These are phyloP conservation scores for Meganola albula DNA, from an alignment of 2,888 invertebrate species.

Conservation along the genomic window DNA sequence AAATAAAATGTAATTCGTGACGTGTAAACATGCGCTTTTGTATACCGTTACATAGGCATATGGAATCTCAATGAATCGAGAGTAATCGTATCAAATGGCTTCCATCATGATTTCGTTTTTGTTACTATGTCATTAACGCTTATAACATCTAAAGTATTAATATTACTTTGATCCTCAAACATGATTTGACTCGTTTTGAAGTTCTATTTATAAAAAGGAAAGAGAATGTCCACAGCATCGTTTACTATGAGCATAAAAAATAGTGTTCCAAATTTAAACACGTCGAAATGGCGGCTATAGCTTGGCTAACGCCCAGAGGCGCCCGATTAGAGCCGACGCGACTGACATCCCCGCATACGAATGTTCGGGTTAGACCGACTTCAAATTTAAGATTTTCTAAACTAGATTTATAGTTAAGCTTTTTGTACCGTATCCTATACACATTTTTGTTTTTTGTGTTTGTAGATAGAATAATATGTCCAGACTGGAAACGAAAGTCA, in stretches of 20 bases:
- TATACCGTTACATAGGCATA: slow-evolving; percentile 53
- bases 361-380: too few relatives aligned
- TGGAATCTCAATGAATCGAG: too few relatives aligned
- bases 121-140: slow-evolving; percentile 11
- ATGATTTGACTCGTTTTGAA: too few relatives aligned
- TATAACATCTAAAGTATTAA: too few relatives aligned
- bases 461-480: too few relatives aligned
- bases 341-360: slow-evolving; percentile 50
- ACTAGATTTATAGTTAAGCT: too few relatives aligned
- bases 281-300: slow-evolving; percentile 62
- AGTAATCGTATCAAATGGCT: too few relatives aligned
- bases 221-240: slow-evolving; percentile 67
- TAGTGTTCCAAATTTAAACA: slow-evolving; percentile 72
- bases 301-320: slow-evolving; percentile 69
- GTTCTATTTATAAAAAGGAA: too few relatives aligned
- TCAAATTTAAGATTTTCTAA: too few relatives aligned
- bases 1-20: slow-evolving; percentile 32
- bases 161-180: too few relatives aligned
- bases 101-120: slow-evolving; percentile 34
- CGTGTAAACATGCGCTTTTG: slow-evolving; percentile 42
- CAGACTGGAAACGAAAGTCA: slow-evolving; percentile 40
- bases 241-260: slow-evolving; percentile 58
- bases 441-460: too few relatives aligned
- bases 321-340: slow-evolving; percentile 49
- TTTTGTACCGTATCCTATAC: too few relatives aligned